Evolutionary conservation across 2,113 vertebrate genomes (phyloP), one percentile per base, ranked within the genome.

Genomic region (Marcusenius ussheri): DNA sequence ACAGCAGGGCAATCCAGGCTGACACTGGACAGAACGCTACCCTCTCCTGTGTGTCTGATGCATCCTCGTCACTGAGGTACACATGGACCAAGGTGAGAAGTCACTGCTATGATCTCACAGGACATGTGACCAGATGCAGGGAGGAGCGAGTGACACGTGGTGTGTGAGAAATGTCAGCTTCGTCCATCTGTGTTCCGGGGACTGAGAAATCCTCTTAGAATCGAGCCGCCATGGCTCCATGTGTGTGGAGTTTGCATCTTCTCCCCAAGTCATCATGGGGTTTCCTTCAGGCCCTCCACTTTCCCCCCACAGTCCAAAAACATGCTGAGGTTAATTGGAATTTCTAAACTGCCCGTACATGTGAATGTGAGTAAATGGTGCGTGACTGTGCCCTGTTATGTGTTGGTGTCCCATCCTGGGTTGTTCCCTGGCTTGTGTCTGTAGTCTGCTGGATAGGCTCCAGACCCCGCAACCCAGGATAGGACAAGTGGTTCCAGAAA

Each of bases 31-130:
- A 90, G 83, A 93, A 95, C 86, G 91, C 94, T 51, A 88, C 74
- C 0, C 92, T 95, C 88, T 77, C 3, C 21, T 95, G 95, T 91
- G 13, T 0, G 0, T 9, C 90, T 53, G 35, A 91, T 1, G 90
- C 47, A 0, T 87, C 88, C 15, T 50, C 42, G 11, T 0, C 89
- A 8, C 88, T 91, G 24, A 1, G 58, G 2, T 94, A 93, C 91
- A 92, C 10, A 5, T 96, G 95, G 95, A 93, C 85, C 53, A 95
- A 94, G 94, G 95, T 95, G 93, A 11, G 13, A 15, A 31, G 47
- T 24, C 27, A 39, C 31, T 46, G n/a, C 45, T 15, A 83, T 35
- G 35, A 4, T 45, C 24, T 66, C 58, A 88, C 6, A 27, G 21
- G 35, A 45, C 35, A 88, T 58, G 80, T 83, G 80, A 24, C 19